Conservation (phyloP, 2,888 invertebrate genomes). For the Apamea anceps region DNA sequence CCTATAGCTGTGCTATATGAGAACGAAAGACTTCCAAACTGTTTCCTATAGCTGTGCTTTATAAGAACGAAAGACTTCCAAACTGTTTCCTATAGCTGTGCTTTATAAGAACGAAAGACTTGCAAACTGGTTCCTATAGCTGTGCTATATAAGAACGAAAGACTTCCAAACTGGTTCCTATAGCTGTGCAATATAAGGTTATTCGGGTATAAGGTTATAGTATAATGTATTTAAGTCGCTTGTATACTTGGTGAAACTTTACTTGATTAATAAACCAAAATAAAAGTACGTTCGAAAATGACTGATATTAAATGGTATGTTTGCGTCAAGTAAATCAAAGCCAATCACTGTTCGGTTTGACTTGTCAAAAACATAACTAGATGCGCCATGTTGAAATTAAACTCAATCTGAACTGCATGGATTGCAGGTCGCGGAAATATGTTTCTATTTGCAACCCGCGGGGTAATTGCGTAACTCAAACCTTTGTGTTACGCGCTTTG, state of each 20-base stretch:
- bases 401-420: background rate
- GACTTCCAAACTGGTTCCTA: background rate
- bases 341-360: background rate
- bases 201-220: too few relatives aligned
- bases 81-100: too few relatives aligned
- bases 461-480: background rate
- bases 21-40: background rate
- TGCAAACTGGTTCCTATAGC: background rate
- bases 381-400: constrained; percentile 7
- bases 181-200: background rate
- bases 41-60: background rate
- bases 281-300: background rate
- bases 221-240: background rate
- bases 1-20: background rate
- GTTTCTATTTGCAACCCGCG: background rate
- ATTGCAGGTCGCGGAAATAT: background rate
- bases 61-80: background rate
- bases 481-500: too few relatives aligned
- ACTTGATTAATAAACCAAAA: background rate
- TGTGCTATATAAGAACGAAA: constrained; percentile 6
- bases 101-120: background rate
- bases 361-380: background rate
- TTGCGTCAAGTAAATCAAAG: background rate
- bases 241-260: background rate
- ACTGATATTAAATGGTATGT: background rate